Percentiles rank a stretch among this genome's conserved stretches.
Conservation (phyloP, 53 echinoderm and acorn worm species). For the Antedon mediterranea region DNA sequence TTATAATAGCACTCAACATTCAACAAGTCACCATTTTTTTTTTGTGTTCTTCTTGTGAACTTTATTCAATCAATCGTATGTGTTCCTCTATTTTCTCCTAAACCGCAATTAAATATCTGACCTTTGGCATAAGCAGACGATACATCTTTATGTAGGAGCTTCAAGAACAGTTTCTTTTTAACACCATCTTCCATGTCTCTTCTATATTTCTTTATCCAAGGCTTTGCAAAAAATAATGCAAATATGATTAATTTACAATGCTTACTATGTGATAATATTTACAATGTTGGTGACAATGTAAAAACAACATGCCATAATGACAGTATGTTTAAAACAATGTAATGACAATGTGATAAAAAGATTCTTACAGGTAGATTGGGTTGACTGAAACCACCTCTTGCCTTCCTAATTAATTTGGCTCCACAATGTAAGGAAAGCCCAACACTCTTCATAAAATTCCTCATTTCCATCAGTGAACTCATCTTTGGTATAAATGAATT, state of each 20-base stretch:
- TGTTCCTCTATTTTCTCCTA: no score
- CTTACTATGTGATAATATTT: no score
- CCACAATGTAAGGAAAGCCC: conserved; percentile 54
- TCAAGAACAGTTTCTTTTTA: conserved; percentile 67
- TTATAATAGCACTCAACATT: no score
- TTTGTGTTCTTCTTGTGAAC: no score
- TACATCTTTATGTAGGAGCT: conserved; percentile 21
- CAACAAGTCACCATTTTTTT: no score
- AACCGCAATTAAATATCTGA: no score
- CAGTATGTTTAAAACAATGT: no score
- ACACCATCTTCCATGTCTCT: conserved; percentile 26
- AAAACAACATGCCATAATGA: no score
- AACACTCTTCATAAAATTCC: conserved; percentile 44
- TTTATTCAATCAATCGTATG: no score
- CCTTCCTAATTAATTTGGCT: conserved; percentile 39
- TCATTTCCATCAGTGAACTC: conserved; percentile 30
- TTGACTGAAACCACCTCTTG: conserved; percentile 4
- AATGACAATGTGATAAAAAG: no score
- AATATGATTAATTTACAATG: no score
- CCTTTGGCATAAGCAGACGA: conserved; percentile 61
- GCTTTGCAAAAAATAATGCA: conserved; percentile 24
- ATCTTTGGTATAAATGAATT: conserved; percentile 12
- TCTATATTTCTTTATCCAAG: conserved; percentile 61
- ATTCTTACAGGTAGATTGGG: conserved; percentile 75
- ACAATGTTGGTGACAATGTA: no score